Conservation (phyloP, 2,888 invertebrate species). For the Sinelater perroti region DNA sequence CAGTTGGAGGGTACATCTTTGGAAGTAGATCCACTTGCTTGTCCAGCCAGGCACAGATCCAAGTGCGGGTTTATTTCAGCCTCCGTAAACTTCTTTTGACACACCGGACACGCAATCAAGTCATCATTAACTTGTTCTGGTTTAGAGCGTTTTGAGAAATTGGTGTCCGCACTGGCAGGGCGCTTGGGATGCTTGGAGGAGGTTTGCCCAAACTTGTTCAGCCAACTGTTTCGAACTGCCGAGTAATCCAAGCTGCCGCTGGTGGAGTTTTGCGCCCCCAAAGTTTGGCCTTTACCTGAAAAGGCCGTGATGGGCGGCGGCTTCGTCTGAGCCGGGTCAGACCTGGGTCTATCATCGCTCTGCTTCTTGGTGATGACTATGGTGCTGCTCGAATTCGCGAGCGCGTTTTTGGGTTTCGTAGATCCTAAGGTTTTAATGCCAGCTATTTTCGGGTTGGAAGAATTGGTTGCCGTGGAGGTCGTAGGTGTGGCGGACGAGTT, state of each 20-base stretch:
- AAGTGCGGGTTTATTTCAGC: conserved; percentile 39
- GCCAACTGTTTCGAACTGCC: conserved; percentile 58
- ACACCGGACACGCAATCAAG: conserved; percentile 58
- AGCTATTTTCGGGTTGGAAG: background rate
- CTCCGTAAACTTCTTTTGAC: conserved; percentile 42
- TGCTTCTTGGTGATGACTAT: conserved; percentile 37
- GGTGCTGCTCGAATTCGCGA: conserved; percentile 38
- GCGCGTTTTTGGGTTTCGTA: conserved; percentile 22
- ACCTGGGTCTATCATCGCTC: background rate
- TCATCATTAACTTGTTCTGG: conserved; percentile 14
- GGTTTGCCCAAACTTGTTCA: conserved; percentile 52
- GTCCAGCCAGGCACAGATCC: conserved; percentile 36
- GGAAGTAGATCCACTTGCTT: background rate
- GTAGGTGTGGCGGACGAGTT: background rate
- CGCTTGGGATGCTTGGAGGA: background rate
- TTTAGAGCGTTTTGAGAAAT: background rate
- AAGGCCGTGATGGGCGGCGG: conserved; percentile 24
- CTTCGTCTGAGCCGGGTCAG: background rate
- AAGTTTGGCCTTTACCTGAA: conserved; percentile 38
- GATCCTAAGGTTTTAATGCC: conserved; percentile 24
- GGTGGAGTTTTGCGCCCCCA: background rate
- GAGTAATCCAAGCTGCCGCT: conserved; percentile 45
- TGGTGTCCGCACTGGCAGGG: background rate
- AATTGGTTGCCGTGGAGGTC: background rate
- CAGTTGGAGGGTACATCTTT: conserved; percentile 1